Base-by-base conservation (phyloP, 2,888 invertebrate species). In the Galeruca laticollis region DNA sequence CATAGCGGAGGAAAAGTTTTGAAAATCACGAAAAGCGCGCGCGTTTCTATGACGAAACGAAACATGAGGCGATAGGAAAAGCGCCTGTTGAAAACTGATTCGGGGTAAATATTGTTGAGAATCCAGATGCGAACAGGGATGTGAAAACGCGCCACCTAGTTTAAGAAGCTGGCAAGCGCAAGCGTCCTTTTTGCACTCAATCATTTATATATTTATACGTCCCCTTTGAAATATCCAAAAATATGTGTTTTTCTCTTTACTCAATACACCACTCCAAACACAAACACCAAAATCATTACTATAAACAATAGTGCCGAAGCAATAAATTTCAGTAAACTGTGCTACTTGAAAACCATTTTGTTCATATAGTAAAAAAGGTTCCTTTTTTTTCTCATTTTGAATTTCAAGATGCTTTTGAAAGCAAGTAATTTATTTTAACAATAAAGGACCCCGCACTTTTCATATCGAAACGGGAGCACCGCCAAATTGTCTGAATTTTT, bases 61-160 rank as follows among this genome's bases (percentile, higher is more conserved):
- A 70, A 68, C 70, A 70, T 70, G 72, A 69, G 74, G 73, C 76
- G 68, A 64, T 74, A 76, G 67, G 72, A 70, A 68, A 69, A 73
- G 75, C 69, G 76, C 75, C 79, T 77, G 73, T 76, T 71, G 75
- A 74, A 74, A 79, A 84, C 84, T 84, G 81, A 80, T 78, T 80
- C 77, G 74, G 77, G 80, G 79, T 78, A 76, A 79, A 71, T 76
- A 78, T 78, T 82, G 80, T 80, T 80, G 82, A 78, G 80, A 80
- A 76, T 81, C 82, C 80, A 80, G 81, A 82, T 82, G 79, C 81
- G 81, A 78, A 75, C 73, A 72, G 70, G 80, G 80, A 81, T 82
- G 79, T 79, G 79, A 76, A 78, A 80, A 79, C 82, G 83, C 83
- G 83, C 82, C 82, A 82, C 82, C 82, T 82, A 87, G 86, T 73